Evolutionary conservation across 1,140 invertebrate species (phyloP).

Genomic region (Brachystomella parvula): DNA sequence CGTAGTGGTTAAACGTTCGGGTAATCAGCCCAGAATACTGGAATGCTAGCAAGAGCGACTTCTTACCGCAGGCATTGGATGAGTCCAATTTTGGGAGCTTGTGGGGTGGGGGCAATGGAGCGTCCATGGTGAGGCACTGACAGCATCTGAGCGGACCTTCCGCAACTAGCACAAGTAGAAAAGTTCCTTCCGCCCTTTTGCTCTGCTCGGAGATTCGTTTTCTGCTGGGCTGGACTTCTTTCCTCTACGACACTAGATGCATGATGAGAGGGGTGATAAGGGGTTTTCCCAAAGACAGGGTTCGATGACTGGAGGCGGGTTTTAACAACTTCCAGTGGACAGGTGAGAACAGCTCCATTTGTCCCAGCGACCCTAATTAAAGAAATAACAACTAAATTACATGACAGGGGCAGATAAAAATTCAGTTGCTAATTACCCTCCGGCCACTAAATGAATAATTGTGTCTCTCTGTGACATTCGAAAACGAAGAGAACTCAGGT

Average conservation of each 20-base stretch:
- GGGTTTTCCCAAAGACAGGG: constrained; percentile 47
- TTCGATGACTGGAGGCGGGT: constrained; percentile 91
- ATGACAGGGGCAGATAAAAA: constrained; percentile 39
- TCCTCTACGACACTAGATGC: constrained; percentile 23
- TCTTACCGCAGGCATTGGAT: constrained; percentile 58
- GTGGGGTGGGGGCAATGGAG: constrained; percentile 11
- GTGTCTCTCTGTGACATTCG: constrained; percentile 56
- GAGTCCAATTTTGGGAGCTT: constrained; percentile 48
- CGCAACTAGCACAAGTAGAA: constrained; percentile 33
- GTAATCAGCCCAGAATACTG: not conserved
- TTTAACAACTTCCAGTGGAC: constrained; percentile 97
- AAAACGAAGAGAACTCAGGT: not conserved
- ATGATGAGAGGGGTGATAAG: constrained; percentile 22
- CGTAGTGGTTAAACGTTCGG: not conserved
- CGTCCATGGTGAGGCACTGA: constrained; percentile 27
- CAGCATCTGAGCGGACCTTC: constrained; percentile 35
- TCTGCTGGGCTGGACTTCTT: constrained; percentile 44
- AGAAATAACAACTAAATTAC: constrained; percentile 32
- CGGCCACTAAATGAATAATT: constrained; percentile 74
- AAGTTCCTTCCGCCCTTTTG: not conserved
- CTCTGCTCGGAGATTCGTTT: constrained; percentile 43
- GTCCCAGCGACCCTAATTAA: constrained; percentile 80
- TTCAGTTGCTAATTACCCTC: constrained; percentile 56
- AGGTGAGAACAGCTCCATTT: constrained; percentile 90
- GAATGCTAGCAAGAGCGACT: not conserved